Percentiles rank a stretch among this genome's conserved stretches.
Conservation (phyloP, 92 coral and sea anemone species). For the Umimayanthus kanabou region DNA sequence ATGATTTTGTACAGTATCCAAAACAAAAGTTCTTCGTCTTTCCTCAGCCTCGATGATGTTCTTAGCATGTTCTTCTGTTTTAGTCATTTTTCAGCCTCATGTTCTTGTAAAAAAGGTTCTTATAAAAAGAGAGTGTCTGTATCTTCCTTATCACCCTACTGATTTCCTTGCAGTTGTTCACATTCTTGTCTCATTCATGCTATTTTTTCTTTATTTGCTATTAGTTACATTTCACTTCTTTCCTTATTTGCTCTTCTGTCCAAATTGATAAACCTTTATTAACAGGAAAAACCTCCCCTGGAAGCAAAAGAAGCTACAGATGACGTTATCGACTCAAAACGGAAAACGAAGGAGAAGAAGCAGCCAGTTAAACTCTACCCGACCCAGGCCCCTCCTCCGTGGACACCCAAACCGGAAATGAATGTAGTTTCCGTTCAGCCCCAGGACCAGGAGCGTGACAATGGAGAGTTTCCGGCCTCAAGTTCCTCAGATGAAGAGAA, state of each 20-base stretch:
- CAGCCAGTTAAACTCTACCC: conserved; percentile 48
- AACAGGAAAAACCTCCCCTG: conserved; percentile 30
- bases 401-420: conserved; percentile 95
- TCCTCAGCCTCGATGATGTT: no score
- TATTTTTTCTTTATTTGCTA: no score
- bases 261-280: neutral
- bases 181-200: no score
- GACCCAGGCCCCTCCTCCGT: conserved; percentile 75
- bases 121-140: no score
- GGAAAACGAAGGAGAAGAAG: conserved; percentile 12
- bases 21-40: no score
- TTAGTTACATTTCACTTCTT: neutral
- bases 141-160: no score
- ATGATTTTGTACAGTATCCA: no score
- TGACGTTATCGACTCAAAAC: conserved; percentile 6
- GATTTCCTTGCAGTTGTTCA: no score
- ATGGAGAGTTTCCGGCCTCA: conserved; percentile 80
- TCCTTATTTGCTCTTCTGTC: neutral
- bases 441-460: conserved; percentile 81
- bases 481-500: conserved; percentile 90
- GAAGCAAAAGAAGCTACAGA: conserved; percentile 17
- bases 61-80: no score
- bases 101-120: no score
- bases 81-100: no score
- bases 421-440: conserved; percentile 92